Evolutionary conservation across 2,888 invertebrate species (phyloP).

Genomic region (Caenorhabditis wallacei): DNA sequence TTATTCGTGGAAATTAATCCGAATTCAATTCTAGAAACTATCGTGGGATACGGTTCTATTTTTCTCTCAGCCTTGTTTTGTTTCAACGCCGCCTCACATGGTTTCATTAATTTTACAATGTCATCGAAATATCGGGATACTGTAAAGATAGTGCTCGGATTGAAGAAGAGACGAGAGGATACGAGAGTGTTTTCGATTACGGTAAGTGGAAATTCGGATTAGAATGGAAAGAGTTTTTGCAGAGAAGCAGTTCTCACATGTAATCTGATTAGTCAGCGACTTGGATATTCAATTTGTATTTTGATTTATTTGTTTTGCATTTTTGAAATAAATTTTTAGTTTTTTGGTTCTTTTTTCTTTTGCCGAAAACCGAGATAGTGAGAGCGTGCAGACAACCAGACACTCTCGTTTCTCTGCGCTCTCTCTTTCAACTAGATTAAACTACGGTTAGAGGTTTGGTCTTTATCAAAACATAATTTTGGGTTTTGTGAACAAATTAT

Average conservation of each 20-base stretch:
- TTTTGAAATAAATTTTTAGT: no score
- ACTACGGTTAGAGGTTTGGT: no score
- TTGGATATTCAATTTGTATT: no score
- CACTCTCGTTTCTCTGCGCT: no score
- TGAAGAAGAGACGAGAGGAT: neutral
- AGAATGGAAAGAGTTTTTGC: neutral
- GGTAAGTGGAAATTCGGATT: neutral
- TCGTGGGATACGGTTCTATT: conserved; percentile 13
- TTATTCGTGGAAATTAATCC: neutral
- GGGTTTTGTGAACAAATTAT: no score
- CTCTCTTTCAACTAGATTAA: no score
- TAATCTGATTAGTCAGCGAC: neutral
- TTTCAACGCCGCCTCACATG: conserved; percentile 22
- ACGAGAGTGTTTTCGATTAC: neutral
- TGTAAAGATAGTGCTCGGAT: neutral
- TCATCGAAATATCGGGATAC: conserved; percentile 8
- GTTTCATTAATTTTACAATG: conserved; percentile 16
- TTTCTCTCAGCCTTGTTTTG: conserved; percentile 1
- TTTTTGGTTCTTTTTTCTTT: no score
- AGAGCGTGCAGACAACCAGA: no score
- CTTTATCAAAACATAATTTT: no score
- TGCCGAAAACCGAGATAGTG: no score
- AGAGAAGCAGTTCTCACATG: neutral
- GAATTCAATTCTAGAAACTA: neutral
- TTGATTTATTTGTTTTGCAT: no score